phyloP scores from a whole-genome alignment of 2,888 invertebrate species.

The Apantesis nais region DNA sequence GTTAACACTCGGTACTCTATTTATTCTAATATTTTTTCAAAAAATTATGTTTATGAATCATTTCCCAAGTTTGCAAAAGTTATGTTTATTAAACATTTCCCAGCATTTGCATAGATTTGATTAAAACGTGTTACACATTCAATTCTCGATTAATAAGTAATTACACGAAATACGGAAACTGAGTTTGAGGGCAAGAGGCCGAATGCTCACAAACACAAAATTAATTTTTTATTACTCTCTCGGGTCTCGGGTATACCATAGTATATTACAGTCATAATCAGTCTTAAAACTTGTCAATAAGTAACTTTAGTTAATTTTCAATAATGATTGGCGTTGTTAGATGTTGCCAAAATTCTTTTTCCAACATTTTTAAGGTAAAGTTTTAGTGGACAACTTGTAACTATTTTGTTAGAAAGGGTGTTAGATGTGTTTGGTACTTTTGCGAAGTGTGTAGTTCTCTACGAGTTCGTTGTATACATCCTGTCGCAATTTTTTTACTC shows the following conservation, averaged over 20 bases:
- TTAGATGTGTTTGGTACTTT: background rate
- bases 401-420: background rate
- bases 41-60: too few relatives aligned
- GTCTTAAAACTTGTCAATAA: too few relatives aligned
- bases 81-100: background rate
- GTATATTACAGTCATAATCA: too few relatives aligned
- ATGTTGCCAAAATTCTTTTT: too few relatives aligned
- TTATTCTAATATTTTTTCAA: background rate
- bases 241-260: too few relatives aligned
- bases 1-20: background rate
- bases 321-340: background rate
- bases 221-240: background rate
- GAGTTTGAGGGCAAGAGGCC: background rate
- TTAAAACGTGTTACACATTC: background rate
- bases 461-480: background rate
- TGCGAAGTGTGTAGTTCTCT: background rate
- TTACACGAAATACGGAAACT: background rate
- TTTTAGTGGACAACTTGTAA: background rate
- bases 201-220: background rate
- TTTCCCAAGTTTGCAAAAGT: too few relatives aligned
- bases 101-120: background rate
- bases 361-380: background rate
- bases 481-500: too few relatives aligned
- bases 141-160: background rate
- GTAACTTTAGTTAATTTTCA: background rate